Evolutionary conservation across 1,140 invertebrate genomes (phyloP), one percentile per base, ranked within the genome.

Genomic region (Drosophila pseudoobscura): DNA sequence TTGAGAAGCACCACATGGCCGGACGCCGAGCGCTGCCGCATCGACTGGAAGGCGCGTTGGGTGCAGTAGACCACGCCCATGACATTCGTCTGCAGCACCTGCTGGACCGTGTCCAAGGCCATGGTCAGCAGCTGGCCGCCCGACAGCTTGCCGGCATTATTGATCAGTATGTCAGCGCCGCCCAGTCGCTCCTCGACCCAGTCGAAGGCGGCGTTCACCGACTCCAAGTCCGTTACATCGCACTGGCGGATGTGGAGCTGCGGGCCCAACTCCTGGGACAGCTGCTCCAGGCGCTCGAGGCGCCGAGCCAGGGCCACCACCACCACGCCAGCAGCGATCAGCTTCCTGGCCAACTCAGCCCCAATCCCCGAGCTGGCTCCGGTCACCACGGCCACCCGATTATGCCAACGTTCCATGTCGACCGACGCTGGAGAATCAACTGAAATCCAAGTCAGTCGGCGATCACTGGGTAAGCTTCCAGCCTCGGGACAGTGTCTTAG

Each of bases 1-100:
- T 95, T 95, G n/a, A 96, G 93, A 58, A 95, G 93, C 52, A 96
- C 93, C 53, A 96, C 94, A 61, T 96, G 95, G 0, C 95, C 96
- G 51, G 93, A 78, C 5, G 94, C 92, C 0, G 92, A 91, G 2
- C 93, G 92, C 68, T 93, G 93, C 47, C 89, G 92, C 94, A 97
- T 96, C 0, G 93, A 94, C n/a, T 93, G 92, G 2, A 96, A 90
- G 4, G 94, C 93, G 69, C 94, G 93, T 54, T 94, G 92, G 0
- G 94, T 94, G 56, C 95, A 95, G 46, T 94, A 92, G 17, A 94
- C 95, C 0, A 96, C 83, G 0, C 93, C 95, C 55, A 95, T 92
- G 1, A 96, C 92, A 76, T 97, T 97, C 0, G 95, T 93, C 43
- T 96, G 94, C 44, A 96, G 78, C 73, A 94, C 93, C 15, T 92